These are phyloP conservation scores for Tetranychus piercei DNA, from an alignment of 2,888 invertebrate genomes.

Conservation along the genomic window DNA sequence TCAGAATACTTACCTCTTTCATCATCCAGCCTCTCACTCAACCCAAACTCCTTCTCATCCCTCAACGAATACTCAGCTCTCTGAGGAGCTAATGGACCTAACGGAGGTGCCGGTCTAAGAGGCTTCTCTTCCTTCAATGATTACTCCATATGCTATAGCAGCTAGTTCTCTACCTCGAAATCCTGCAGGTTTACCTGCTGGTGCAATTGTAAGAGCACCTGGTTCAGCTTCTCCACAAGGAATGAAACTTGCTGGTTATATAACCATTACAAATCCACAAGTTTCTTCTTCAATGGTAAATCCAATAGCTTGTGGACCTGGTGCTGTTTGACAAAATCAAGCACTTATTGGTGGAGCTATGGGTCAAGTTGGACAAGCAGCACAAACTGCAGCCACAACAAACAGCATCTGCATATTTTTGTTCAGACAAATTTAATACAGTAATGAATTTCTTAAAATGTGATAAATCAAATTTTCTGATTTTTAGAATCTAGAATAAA, in stretches of 20 bases:
- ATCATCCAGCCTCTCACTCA: neutral
- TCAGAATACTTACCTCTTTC: constrained; percentile 7
- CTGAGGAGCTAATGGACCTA: neutral
- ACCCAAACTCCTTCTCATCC: neutral
- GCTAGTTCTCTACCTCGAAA: neutral
- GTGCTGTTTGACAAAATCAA: neutral
- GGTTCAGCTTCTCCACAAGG: constrained; percentile 13
- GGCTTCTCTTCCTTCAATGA: neutral
- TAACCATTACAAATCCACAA: constrained; percentile 12
- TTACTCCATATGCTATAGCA: neutral
- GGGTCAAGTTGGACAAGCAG: neutral
- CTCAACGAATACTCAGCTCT: neutral
- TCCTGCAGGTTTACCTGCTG: constrained; percentile 11
- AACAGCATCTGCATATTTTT: too few relatives aligned
- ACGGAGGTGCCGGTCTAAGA: neutral
- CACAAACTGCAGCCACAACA: neutral
- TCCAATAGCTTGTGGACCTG: neutral
- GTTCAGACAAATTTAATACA: too few relatives aligned
- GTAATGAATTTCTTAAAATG: too few relatives aligned
- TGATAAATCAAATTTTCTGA: too few relatives aligned
- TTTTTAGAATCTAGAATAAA: too few relatives aligned
- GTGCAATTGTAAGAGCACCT: constrained; percentile 14
- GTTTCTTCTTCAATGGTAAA: constrained; percentile 19
- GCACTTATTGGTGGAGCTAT: neutral
- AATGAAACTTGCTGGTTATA: constrained; percentile 15